Evolutionary conservation across 2,113 vertebrate genomes (phyloP).

Genomic region (Dipodomys stephensi): DNA sequence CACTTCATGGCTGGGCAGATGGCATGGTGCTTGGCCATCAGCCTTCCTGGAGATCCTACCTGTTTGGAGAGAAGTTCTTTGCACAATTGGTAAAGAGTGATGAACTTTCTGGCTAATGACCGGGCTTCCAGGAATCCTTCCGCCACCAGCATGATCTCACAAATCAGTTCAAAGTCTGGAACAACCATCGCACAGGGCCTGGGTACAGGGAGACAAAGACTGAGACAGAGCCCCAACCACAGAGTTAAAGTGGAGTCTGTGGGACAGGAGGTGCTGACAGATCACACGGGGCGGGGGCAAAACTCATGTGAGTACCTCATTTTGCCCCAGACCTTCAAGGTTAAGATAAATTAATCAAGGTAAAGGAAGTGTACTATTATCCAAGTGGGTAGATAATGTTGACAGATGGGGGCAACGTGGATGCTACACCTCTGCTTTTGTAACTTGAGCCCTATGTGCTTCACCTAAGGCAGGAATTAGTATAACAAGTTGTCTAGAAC

Average conservation of each 20-base stretch:
- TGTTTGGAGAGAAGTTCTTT: constrained; percentile 98
- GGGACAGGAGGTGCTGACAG: background rate
- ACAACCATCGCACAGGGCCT: constrained; percentile 99
- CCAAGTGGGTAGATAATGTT: background rate
- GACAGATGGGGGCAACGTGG: background rate
- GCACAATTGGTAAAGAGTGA: constrained; percentile 95
- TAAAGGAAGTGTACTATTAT: background rate
- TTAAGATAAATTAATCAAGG: background rate
- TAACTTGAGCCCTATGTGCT: background rate
- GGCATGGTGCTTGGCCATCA: rapidly evolving
- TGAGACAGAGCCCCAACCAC: rapidly evolving
- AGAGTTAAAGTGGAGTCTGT: background rate
- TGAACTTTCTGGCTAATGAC: constrained; percentile 94
- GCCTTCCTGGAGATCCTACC: constrained; percentile 83
- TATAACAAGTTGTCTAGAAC: background rate
- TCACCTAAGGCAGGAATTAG: background rate
- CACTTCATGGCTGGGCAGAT: background rate
- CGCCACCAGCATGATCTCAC: constrained; percentile 98
- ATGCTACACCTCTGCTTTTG: background rate
- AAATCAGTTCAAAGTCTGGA: constrained; percentile 98
- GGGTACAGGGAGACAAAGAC: background rate
- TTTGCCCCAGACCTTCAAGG: background rate
- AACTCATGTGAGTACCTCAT: background rate
- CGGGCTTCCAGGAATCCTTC: constrained; percentile 96
- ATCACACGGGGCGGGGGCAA: background rate